A percentile compares a stretch with the other conserved stretches of the same genome.
Evolutionary conservation across 64 coral and sea anemone genomes (phyloP).

Genomic region (Pocillopora damicornis): DNA sequence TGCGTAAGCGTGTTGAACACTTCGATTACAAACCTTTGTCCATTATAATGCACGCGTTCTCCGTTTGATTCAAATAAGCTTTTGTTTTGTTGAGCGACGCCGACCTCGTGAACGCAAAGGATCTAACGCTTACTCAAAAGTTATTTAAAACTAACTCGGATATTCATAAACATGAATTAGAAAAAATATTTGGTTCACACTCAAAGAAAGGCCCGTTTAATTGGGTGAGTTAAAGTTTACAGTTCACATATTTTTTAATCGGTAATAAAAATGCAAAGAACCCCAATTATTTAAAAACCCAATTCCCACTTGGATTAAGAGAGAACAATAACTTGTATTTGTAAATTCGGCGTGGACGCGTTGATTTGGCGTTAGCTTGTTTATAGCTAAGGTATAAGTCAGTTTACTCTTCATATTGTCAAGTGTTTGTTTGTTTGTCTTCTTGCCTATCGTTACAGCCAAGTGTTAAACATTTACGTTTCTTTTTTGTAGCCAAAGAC

Average conservation of each 20-base stretch:
- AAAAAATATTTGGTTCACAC: not conserved
- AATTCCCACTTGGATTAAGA: slow-evolving; percentile 26
- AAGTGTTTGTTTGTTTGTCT: slow-evolving; percentile 18
- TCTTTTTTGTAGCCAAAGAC: slow-evolving; percentile 53
- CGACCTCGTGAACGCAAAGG: not conserved
- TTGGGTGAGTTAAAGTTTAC: not conserved
- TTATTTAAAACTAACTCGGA: not conserved
- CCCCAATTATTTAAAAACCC: slow-evolving; percentile 10
- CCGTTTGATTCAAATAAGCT: not conserved
- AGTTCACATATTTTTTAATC: not conserved
- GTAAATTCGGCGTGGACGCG: not conserved
- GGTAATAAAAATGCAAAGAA: slow-evolving; percentile 17
- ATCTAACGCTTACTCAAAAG: not conserved
- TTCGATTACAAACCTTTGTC: not conserved
- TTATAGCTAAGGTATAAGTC: not conserved
- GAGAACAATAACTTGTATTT: slow-evolving; percentile 10
- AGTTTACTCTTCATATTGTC: not conserved
- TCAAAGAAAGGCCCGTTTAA: not conserved
- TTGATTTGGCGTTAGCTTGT: slow-evolving; percentile 9
- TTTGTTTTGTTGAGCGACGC: slow-evolving; percentile 1
- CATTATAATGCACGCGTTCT: not conserved
- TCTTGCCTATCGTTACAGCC: slow-evolving; percentile 6
- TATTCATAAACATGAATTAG: not conserved
- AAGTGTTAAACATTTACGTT: not conserved
- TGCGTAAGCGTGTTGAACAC: too few relatives aligned